A percentile compares a stretch with the other conserved stretches of the same genome.
phyloP scores from a whole-genome alignment of 2,113 vertebrate genomes.

The Cebus imitator region DNA sequence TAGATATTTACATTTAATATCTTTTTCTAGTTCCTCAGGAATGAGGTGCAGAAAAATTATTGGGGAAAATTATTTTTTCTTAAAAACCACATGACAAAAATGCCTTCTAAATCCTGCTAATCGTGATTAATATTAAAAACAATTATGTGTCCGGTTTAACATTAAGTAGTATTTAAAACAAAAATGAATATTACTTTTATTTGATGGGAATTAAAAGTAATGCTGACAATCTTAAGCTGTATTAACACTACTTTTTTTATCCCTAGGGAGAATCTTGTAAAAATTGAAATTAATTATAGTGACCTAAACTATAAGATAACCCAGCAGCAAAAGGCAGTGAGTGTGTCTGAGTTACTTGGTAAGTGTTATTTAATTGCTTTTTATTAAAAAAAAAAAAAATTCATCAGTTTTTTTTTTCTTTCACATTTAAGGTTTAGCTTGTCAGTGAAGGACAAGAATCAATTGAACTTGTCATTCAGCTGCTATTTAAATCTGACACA shows the following conservation, averaged over 20 bases:
- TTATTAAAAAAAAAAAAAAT: background rate
- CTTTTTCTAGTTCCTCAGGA: background rate
- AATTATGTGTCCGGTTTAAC: background rate
- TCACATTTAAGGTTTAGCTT: background rate
- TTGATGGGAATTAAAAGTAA: background rate
- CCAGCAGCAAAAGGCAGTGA: slow-evolving; percentile 86
- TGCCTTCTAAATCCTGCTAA: background rate
- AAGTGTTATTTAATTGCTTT: slow-evolving; percentile 66
- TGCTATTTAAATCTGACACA: background rate
- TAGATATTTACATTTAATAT: background rate
- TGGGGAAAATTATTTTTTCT: background rate
- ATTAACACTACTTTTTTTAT: slow-evolving; percentile 35
- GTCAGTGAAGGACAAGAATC: background rate
- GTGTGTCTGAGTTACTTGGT: slow-evolving; percentile 83
- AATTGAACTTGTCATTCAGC: background rate
- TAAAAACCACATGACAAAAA: background rate
- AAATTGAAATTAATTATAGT: slow-evolving; percentile 86
- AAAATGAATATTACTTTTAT: background rate
- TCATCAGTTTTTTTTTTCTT: accelerated
- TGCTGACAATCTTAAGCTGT: background rate
- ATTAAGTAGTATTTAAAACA: background rate
- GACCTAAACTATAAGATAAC: slow-evolving; percentile 87
- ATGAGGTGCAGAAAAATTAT: background rate
- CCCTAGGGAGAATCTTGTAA: slow-evolving; percentile 84
- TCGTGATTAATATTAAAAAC: background rate